Conservation (phyloP, 2,888 invertebrate species). For the Pardosa pseudoannulata region DNA sequence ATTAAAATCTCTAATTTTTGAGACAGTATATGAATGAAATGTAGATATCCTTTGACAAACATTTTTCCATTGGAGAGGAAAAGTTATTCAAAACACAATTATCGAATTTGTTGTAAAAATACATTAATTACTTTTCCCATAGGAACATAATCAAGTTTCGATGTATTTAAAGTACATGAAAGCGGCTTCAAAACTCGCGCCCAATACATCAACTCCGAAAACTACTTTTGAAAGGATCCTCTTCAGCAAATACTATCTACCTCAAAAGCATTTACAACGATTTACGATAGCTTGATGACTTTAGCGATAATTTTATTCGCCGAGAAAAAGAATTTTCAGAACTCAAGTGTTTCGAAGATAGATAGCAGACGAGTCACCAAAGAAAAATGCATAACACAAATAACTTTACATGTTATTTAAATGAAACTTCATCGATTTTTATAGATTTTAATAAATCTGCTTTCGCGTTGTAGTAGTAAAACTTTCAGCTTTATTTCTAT, state of each 20-base stretch:
- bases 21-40: too few relatives aligned
- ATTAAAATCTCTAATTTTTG: too few relatives aligned
- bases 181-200: background rate
- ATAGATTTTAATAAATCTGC: too few relatives aligned
- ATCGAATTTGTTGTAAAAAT: background rate
- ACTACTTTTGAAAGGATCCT: background rate
- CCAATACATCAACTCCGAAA: background rate
- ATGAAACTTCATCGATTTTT: too few relatives aligned
- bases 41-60: too few relatives aligned
- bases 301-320: background rate
- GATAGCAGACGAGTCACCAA: background rate
- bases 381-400: background rate
- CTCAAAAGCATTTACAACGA: background rate
- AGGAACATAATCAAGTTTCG: background rate
- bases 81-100: background rate
- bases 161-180: background rate
- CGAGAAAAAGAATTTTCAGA: background rate
- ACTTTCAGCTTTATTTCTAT: too few relatives aligned
- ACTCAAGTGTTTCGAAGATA: background rate
- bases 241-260: background rate
- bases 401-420: background rate
- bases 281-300: constrained; percentile 15
- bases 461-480: too few relatives aligned
- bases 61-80: too few relatives aligned
- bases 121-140: constrained; percentile 10